Percentiles rank a stretch among this genome's conserved stretches.
These are phyloP conservation scores for Diaphora mendica DNA, from an alignment of 2,888 invertebrate genomes.

Conservation along the genomic window DNA sequence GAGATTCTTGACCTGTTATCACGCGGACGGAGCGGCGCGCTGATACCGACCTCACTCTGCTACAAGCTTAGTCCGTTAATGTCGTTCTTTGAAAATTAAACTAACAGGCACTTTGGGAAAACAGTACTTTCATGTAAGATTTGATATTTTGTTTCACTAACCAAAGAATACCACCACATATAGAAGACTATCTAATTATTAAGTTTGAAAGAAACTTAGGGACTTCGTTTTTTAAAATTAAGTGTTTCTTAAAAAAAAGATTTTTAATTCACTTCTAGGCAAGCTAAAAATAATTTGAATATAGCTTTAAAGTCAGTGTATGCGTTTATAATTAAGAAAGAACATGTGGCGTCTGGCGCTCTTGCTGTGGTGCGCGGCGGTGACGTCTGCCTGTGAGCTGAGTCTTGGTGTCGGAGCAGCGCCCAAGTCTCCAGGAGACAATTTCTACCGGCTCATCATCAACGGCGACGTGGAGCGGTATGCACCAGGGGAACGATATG, in stretches of 20 bases:
- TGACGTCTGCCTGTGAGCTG: slow-evolving; percentile 74
- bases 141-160: not conserved
- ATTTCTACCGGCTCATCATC: slow-evolving; percentile 93
- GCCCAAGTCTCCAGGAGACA: slow-evolving; percentile 91
- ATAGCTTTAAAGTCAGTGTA: not conserved
- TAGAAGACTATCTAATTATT: not conserved
- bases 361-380: slow-evolving; percentile 44
- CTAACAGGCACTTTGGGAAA: not conserved
- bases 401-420: slow-evolving; percentile 61
- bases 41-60: slow-evolving; percentile 36
- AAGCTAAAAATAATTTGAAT: not conserved
- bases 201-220: not conserved
- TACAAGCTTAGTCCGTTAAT: not conserved
- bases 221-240: not conserved
- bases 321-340: slow-evolving; percentile 2
- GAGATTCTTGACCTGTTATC: slow-evolving; percentile 46
- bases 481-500: slow-evolving; percentile 93
- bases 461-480: slow-evolving; percentile 93
- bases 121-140: slow-evolving; percentile 12
- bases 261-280: not conserved
- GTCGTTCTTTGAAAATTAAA: slow-evolving; percentile 13
- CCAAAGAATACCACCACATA: no score
- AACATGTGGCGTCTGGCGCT: slow-evolving; percentile 40
- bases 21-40: slow-evolving; percentile 18
- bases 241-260: not conserved